A percentile compares a stretch with the other conserved stretches of the same genome.
Conservation (phyloP, 92 coral and sea anemone species). For the Hydrozoanthus gracilis region DNA sequence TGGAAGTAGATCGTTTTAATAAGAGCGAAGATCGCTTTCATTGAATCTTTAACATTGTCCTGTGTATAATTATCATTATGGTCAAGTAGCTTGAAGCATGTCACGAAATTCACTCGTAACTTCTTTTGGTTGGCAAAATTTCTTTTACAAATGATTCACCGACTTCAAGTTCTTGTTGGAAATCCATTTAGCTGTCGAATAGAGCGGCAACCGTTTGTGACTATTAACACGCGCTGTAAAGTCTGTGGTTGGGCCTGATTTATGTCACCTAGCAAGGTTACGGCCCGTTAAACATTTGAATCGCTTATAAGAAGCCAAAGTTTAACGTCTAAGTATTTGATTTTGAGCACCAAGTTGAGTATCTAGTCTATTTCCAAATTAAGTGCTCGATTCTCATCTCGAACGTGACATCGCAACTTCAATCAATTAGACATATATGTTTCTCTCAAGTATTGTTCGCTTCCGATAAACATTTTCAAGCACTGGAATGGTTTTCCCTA, state of each 20-base stretch:
- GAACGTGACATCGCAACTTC: conserved; percentile 61
- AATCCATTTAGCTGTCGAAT: background rate
- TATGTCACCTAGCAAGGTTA: conserved; percentile 26
- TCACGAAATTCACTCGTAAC: conserved; percentile 75
- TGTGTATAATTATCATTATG: conserved; percentile 74
- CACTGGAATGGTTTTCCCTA: conserved; percentile 25
- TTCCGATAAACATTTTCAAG: conserved; percentile 44
- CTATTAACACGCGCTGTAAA: conserved; percentile 27
- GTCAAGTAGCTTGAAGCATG: conserved; percentile 52
- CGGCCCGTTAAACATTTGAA: conserved; percentile 17
- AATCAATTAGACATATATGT: conserved; percentile 78
- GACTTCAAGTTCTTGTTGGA: conserved; percentile 21
- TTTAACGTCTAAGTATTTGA: conserved; percentile 3
- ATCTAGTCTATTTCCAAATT: conserved; percentile 21
- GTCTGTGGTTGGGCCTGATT: conserved; percentile 32
- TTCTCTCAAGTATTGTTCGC: conserved; percentile 62
- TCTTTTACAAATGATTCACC: background rate
- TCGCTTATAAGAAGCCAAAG: background rate
- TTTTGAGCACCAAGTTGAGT: conserved; percentile 14
- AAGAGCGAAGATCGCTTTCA: conserved; percentile 83
- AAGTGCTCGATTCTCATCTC: conserved; percentile 10
- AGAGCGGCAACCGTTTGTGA: conserved; percentile 25
- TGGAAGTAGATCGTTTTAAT: conserved; percentile 91
- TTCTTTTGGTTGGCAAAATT: background rate
- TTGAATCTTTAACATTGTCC: conserved; percentile 76